Evolutionary conservation across 2,888 invertebrate genomes (phyloP).

Genomic region (Drosophila sordidula): DNA sequence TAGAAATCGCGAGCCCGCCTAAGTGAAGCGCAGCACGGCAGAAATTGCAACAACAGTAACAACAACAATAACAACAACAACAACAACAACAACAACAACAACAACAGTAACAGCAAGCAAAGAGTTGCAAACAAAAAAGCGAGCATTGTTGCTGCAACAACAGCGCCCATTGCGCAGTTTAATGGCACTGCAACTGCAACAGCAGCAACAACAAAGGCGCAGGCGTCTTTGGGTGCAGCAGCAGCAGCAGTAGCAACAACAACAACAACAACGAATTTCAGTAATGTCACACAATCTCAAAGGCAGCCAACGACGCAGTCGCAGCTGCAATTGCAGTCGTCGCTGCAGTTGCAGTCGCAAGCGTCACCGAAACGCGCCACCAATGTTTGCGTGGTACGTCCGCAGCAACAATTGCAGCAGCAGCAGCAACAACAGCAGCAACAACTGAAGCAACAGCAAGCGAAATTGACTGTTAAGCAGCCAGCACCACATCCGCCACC

Average conservation of each 20-base stretch:
- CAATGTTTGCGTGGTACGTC: slow-evolving; percentile 80
- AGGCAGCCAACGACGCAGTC: slow-evolving; percentile 59
- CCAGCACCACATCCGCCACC: slow-evolving; percentile 58
- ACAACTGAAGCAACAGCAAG: slow-evolving; percentile 62
- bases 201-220: slow-evolving; percentile 67
- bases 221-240: slow-evolving; percentile 71
- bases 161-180: slow-evolving; percentile 52
- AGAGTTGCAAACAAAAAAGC: slow-evolving; percentile 48
- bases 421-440: slow-evolving; percentile 65
- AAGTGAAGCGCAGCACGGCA: slow-evolving; percentile 66
- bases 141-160: slow-evolving; percentile 54
- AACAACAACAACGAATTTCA: slow-evolving; percentile 72
- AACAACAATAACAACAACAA: slow-evolving; percentile 38
- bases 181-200: slow-evolving; percentile 54
- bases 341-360: slow-evolving; percentile 62
- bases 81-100: slow-evolving; percentile 39
- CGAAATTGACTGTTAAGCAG: slow-evolving; percentile 37
- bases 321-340: slow-evolving; percentile 62
- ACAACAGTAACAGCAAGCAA: slow-evolving; percentile 46
- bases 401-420: slow-evolving; percentile 74
- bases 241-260: slow-evolving; percentile 40
- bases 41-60: slow-evolving; percentile 50
- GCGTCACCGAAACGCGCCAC: slow-evolving; percentile 70
- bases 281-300: slow-evolving; percentile 81
- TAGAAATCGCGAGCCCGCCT: slow-evolving; percentile 82